Evolutionary conservation across 2,113 vertebrate genomes (phyloP).

Genomic region (Otus sunia): DNA sequence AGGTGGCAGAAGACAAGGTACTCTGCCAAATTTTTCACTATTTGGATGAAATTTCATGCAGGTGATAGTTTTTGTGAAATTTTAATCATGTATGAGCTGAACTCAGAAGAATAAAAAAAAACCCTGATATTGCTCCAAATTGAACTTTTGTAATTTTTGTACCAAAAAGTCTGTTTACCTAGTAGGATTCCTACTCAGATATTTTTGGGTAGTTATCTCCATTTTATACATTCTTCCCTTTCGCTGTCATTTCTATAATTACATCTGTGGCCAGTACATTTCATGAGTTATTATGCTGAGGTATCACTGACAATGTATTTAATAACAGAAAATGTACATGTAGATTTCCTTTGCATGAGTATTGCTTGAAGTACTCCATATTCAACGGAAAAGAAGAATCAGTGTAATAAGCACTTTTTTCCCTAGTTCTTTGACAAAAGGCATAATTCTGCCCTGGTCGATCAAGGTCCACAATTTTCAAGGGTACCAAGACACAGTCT

Average conservation of each 20-base stretch:
- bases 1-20: not conserved
- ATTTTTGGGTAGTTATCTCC: not conserved
- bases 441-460: not conserved
- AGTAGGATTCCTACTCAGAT: not conserved
- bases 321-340: not conserved
- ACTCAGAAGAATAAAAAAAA: not conserved
- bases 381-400: not conserved
- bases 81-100: not conserved
- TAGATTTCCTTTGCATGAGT: not conserved
- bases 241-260: not conserved
- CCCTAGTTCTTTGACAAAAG: not conserved
- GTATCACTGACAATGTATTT: not conserved
- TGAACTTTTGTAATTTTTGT: not conserved
- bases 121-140: not conserved
- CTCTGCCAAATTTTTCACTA: not conserved
- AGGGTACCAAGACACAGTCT: not conserved
- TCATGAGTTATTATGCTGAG: not conserved
- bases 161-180: not conserved
- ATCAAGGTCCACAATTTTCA: not conserved
- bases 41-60: not conserved
- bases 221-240: not conserved
- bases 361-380: not conserved
- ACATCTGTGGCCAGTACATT: not conserved
- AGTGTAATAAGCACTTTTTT: not conserved
- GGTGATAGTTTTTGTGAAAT: not conserved